phyloP scores from a whole-genome alignment of 2,113 vertebrate genomes.

The Lagopus muta region DNA sequence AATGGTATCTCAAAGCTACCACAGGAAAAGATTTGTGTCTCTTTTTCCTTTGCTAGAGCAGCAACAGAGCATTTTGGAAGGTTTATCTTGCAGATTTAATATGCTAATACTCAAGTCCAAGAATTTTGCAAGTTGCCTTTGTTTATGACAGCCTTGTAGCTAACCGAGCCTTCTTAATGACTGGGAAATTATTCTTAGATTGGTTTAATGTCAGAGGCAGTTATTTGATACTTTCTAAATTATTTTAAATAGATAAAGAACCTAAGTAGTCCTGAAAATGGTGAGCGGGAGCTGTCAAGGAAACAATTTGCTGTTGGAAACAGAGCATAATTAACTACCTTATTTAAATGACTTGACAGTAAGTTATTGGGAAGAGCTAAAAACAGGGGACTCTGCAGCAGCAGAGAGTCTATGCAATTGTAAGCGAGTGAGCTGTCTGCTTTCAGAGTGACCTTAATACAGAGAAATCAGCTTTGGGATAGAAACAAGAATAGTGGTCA shows the following conservation, averaged over 20 bases:
- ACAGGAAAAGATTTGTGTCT: neutral
- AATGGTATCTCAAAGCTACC: neutral
- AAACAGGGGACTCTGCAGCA: neutral
- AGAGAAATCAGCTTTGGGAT: slow-evolving; percentile 4
- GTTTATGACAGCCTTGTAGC: neutral
- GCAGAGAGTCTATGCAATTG: neutral
- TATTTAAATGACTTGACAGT: neutral
- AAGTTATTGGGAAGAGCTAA: neutral
- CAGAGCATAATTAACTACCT: neutral
- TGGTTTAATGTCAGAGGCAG: neutral
- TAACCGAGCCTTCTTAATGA: neutral
- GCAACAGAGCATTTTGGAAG: neutral
- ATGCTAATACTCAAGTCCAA: neutral
- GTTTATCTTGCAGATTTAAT: neutral
- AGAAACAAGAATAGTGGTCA: neutral
- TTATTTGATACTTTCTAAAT: slow-evolving; percentile 31
- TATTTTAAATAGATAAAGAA: slow-evolving; percentile 25
- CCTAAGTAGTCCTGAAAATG: slow-evolving; percentile 21
- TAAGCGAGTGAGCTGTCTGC: neutral
- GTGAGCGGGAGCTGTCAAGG: slow-evolving; percentile 56
- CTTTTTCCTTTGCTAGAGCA: neutral
- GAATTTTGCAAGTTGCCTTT: neutral
- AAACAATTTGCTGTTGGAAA: slow-evolving; percentile 40
- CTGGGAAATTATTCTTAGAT: slow-evolving; percentile 15
- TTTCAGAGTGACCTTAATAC: neutral